These are phyloP conservation scores for Natator depressus DNA, from an alignment of 2,113 vertebrate genomes.

Conservation along the genomic window DNA sequence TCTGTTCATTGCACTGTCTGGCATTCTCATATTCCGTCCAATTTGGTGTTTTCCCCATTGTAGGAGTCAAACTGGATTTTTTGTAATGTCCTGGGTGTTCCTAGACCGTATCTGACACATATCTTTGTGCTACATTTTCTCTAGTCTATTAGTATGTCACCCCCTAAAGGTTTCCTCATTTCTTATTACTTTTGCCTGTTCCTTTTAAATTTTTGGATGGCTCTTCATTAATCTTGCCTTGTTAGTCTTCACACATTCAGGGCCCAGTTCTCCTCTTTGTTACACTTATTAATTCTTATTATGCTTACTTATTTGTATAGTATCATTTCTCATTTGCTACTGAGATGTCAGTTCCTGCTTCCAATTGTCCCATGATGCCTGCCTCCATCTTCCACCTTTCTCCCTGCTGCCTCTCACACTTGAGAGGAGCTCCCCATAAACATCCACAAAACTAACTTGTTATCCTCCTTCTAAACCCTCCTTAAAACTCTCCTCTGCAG, in stretches of 20 bases:
- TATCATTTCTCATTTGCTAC: background rate
- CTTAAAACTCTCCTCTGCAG: background rate
- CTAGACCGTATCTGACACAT: background rate
- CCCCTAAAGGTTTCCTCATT: constrained; percentile 44
- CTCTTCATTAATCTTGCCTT: constrained; percentile 59
- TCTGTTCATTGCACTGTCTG: background rate
- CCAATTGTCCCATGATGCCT: background rate
- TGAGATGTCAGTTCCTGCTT: background rate
- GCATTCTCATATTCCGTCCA: background rate
- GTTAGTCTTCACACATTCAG: constrained; percentile 58
- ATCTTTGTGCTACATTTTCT: constrained; percentile 22
- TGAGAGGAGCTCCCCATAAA: background rate
- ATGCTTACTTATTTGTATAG: constrained; percentile 58
- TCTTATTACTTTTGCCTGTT: constrained; percentile 25
- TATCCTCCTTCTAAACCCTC: background rate
- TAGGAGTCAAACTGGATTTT: background rate
- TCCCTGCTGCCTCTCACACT: background rate
- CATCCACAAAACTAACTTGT: background rate
- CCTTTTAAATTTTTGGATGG: constrained; percentile 32
- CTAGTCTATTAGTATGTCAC: background rate
- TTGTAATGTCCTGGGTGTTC: background rate
- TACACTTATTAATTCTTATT: constrained; percentile 60
- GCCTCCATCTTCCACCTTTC: background rate
- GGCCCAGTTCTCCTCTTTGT: constrained; percentile 62
- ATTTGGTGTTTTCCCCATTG: background rate